Base-by-base conservation (phyloP, 2,797 vertebrate genomes). In the Acanthurus tractus region DNA sequence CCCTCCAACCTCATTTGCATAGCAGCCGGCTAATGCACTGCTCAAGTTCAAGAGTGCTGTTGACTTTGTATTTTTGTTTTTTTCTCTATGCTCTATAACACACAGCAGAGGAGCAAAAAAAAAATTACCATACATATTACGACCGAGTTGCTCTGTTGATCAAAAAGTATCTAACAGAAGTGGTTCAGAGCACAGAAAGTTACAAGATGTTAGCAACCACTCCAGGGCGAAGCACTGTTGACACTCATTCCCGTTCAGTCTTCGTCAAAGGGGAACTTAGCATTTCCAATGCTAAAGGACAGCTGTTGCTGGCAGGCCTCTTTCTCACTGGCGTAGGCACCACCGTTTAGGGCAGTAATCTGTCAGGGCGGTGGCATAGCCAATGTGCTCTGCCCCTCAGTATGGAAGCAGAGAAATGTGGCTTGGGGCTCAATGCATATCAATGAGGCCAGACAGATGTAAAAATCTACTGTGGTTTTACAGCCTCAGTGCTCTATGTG, bases 371-470 rank as follows among this genome's bases (percentile, higher is more conserved):
- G 74, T 61, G 78, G 89, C 57, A 53, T 61, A 81, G 83, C 87
- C 88, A 88, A 64, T 54, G 82, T 67, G 86, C 84, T 90, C 76
- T 82, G 71, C 77, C 89, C 88, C 76, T 50, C 56, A 81, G 82
- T 34, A 34, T 84, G 78, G 74, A 72, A n/a, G 79, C 76, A 83
- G 65, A 29, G 76, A 74, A 66, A 84, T 64, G 84, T 88, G 83
- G 92, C 92, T 92, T 6, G 42, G 81, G 90, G 93, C 90, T 88
- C 78, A 44, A 18, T 79, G 94, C 89, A 93, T 93, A 92, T 89
- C 93, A 94, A 94, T 94, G 91, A 95, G 92, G 89, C 90, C 90
- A 82, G 93, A 94, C 95, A 95, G 91, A 95, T 95, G 92, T 91
- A 92, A 89, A 94, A 90, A 82, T 82, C 89, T 88, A 83, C 79